A percentile compares a stretch with the other conserved stretches of the same genome.
These are phyloP conservation scores for Dryomyza anilis DNA, from an alignment of 2,888 invertebrate species.

Conservation along the genomic window DNA sequence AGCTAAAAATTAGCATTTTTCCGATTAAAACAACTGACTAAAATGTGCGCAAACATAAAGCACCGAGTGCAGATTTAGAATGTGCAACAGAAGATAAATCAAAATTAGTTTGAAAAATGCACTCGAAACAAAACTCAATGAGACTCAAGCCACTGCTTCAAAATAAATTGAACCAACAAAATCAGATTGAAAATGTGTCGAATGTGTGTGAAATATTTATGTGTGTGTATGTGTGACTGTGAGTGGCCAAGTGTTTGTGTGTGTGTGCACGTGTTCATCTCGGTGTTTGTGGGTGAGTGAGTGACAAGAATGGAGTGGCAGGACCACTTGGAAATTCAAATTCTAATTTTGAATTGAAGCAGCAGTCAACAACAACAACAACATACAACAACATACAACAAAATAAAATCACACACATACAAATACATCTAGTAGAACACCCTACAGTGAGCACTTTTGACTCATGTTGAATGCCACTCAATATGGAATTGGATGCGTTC, in stretches of 20 bases:
- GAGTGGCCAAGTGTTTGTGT: not conserved
- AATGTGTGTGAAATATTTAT: too few relatives aligned
- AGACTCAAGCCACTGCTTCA: too few relatives aligned
- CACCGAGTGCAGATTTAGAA: too few relatives aligned
- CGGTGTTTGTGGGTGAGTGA: not conserved
- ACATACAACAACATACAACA: not conserved
- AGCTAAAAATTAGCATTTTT: too few relatives aligned
- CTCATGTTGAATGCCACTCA: constrained; percentile 3
- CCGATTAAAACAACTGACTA: too few relatives aligned
- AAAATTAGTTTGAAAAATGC: too few relatives aligned
- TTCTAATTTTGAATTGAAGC: constrained; percentile 6
- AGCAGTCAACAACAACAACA: not conserved
- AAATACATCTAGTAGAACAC: not conserved
- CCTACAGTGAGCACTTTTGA: not conserved
- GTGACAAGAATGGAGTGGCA: not conserved
- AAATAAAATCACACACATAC: not conserved
- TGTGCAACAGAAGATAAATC: too few relatives aligned
- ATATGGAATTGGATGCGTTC: too few relatives aligned
- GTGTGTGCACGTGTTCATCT: not conserved
- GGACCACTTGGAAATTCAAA: not conserved
- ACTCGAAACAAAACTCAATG: too few relatives aligned
- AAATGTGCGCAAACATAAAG: too few relatives aligned
- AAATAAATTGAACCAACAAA: too few relatives aligned
- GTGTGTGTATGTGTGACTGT: not conserved
- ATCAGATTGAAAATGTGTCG: too few relatives aligned